Evolutionary conservation across 1,140 invertebrate genomes (phyloP), one percentile per base, ranked within the genome.

Genomic region (Zaprionus inermis): DNA sequence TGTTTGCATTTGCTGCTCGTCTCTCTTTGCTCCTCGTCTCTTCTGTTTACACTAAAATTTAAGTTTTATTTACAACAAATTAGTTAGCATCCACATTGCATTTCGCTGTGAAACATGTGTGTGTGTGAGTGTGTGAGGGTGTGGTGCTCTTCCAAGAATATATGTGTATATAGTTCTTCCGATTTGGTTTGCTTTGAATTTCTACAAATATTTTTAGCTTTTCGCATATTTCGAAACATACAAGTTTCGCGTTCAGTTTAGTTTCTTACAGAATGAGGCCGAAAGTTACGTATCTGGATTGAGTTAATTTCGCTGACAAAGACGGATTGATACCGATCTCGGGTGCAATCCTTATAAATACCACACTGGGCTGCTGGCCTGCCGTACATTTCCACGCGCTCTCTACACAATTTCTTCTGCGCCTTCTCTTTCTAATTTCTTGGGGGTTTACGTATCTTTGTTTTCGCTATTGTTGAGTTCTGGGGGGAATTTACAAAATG

Each of bases 261-360:
- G n/a, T n/a, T 91, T 91, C 90, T 91, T 91, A 85, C 72, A 91
- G 90, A 91, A 91, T 85, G 88, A 91, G 90, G 90, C 90, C 90
- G 76, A 91, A 88, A 82, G 79, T 91, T 91, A 91, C 90, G 90
- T 91, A 91, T 91, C 90, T 91, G 84, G 88, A 91, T 91, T 91
- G 84, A 81, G 78, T 89, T 68, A 69, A 60, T 79, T 84, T 60
- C 32, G 66, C 38, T 71, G 41, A 28, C 24, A 28, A 49, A 49
- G 44, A 49, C 44, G 44, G 44, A 22, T n/a, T 49, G 1, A 49
- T 16, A 22, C 18, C 44, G 44, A 22, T 49, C 44, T 49, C 16
- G 46, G 65, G 79, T 76, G 76, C 30, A 57, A 65, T 65, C 54
- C 46, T 57, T 51, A 30, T 58, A 52, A 56, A 70, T 64, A 59